These are phyloP conservation scores for Leptinotarsa texana DNA, from an alignment of 1,140 invertebrate species.

Conservation along the genomic window DNA sequence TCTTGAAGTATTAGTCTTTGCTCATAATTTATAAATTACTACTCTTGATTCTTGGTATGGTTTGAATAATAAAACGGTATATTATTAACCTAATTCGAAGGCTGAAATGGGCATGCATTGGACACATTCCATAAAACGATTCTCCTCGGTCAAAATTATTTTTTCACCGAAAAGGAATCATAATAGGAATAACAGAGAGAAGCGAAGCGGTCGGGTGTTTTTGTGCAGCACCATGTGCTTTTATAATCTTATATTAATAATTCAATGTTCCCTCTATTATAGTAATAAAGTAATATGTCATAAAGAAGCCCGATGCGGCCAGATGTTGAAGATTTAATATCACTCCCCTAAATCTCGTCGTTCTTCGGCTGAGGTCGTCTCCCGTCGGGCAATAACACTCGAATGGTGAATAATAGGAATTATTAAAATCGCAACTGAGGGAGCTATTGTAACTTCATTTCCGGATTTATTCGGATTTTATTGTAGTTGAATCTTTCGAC, in stretches of 20 bases:
- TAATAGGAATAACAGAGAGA: conserved; percentile 37
- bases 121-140: conserved; percentile 34
- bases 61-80: too few relatives aligned
- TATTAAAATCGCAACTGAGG: conserved; percentile 32
- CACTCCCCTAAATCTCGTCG: conserved; percentile 30
- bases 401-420: conserved; percentile 41
- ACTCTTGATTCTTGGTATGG: too few relatives aligned
- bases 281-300: conserved; percentile 57
- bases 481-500: conserved; percentile 12
- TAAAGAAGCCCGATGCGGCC: conserved; percentile 51
- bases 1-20: too few relatives aligned
- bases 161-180: conserved; percentile 42
- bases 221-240: conserved; percentile 48
- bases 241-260: conserved; percentile 57
- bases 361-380: conserved; percentile 29
- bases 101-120: background rate
- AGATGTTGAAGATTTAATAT: conserved; percentile 55
- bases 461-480: conserved; percentile 38
- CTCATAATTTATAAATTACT: too few relatives aligned
- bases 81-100: too few relatives aligned
- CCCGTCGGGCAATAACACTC: conserved; percentile 30
- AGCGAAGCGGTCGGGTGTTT: conserved; percentile 37
- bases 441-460: conserved; percentile 41
- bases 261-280: conserved; percentile 57
- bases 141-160: conserved; percentile 21